phyloP scores from a whole-genome alignment of 92 coral and sea anemone species.

The Phenganax stokvisi region DNA sequence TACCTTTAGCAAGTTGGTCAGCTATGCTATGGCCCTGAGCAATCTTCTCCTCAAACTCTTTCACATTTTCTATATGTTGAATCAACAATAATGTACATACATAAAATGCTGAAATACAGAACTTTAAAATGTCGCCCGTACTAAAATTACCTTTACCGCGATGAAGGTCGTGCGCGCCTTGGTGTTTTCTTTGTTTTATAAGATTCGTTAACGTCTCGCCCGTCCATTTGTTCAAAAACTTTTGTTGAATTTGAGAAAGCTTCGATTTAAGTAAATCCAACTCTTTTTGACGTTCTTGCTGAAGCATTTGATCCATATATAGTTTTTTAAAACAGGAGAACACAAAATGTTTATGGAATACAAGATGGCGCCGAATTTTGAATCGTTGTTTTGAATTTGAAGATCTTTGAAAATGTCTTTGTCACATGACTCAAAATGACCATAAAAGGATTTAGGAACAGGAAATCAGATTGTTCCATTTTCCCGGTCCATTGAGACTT shows the following conservation, averaged over 20 bases:
- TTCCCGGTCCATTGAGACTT: too few relatives aligned
- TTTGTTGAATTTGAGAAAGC: constrained; percentile 69
- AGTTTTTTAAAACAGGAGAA: not conserved
- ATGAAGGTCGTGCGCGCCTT: constrained; percentile 42
- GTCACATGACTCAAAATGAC: not conserved
- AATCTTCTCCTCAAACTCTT: constrained; percentile 64
- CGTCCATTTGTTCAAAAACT: constrained; percentile 76
- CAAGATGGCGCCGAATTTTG: constrained; percentile 22
- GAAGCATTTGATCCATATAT: constrained; percentile 9
- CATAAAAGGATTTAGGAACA: too few relatives aligned
- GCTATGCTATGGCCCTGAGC: constrained; percentile 52
- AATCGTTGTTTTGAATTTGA: not conserved
- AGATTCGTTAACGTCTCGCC: constrained; percentile 59
- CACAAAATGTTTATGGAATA: not conserved
- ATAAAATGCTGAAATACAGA: not conserved
- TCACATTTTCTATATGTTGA: constrained; percentile 53
- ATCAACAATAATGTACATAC: not conserved
- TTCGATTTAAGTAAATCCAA: constrained; percentile 48
- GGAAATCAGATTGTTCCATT: too few relatives aligned
- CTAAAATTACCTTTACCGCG: constrained; percentile 56
- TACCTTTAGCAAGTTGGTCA: constrained; percentile 75
- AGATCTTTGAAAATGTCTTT: not conserved
- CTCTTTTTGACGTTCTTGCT: constrained; percentile 51
- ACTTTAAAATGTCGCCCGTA: not conserved
- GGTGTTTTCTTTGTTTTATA: constrained; percentile 41